Percentiles rank a stretch among this genome's conserved stretches.
Evolutionary conservation across 2,888 invertebrate genomes (phyloP).

Genomic region (Colletes collaris): DNA sequence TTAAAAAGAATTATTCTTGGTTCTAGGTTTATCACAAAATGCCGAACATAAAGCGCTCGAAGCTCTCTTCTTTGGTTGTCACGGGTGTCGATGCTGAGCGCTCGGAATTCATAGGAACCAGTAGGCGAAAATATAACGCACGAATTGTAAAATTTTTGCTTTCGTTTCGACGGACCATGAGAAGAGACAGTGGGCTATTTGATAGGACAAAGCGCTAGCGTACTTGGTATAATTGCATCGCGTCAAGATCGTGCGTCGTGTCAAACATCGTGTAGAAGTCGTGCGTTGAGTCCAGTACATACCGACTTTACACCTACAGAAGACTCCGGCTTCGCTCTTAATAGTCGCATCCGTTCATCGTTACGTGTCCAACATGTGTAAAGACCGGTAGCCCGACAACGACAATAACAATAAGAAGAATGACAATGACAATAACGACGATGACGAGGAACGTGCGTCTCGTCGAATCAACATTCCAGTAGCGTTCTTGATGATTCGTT

Average conservation of each 20-base stretch:
- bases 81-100: not conserved
- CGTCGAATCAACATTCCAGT: conserved; percentile 40
- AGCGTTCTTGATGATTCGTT: conserved; percentile 43
- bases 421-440: not conserved
- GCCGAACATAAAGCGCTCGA: not conserved
- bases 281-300: not conserved
- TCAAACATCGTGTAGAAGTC: conserved; percentile 2
- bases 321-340: conserved; percentile 27
- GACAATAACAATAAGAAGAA: conserved; percentile 12
- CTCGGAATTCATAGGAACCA: conserved; percentile 10
- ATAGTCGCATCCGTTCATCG: conserved; percentile 29
- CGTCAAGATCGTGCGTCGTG: conserved; percentile 36
- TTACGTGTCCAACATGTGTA: conserved; percentile 15
- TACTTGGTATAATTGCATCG: too few relatives aligned
- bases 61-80: not conserved
- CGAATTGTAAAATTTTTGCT: conserved; percentile 27
- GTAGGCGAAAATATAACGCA: conserved; percentile 6
- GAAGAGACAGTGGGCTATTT: not conserved
- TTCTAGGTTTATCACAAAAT: too few relatives aligned
- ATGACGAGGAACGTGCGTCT: not conserved
- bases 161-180: conserved; percentile 33
- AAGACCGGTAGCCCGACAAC: conserved; percentile 17
- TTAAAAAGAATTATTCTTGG: too few relatives aligned
- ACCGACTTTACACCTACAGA: conserved; percentile 21
- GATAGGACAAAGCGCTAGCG: too few relatives aligned